Evolutionary conservation across 2,113 vertebrate genomes (phyloP).

Genomic region (Notarius quadriscutis): DNA sequence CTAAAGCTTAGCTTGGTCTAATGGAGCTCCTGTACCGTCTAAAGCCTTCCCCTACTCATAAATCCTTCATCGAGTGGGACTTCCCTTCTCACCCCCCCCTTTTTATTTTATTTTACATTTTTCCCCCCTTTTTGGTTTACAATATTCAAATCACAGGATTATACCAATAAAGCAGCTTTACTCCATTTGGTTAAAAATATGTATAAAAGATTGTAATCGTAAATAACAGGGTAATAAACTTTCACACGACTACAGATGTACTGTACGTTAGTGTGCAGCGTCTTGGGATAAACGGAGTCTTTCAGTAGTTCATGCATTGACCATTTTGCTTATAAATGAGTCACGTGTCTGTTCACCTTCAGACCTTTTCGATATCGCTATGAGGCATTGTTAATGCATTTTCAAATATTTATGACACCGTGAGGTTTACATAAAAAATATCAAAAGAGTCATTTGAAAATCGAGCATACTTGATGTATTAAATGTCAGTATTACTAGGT

Average conservation of each 20-base stretch:
- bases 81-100: not conserved
- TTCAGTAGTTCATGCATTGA: constrained; percentile 28
- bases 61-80: not conserved
- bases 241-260: not conserved
- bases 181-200: not conserved
- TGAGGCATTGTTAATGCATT: not conserved
- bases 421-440: not conserved
- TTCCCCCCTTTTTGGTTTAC: not conserved
- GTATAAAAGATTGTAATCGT: not conserved
- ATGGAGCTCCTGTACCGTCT: not conserved
- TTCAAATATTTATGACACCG: not conserved
- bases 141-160: constrained; percentile 2
- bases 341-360: not conserved
- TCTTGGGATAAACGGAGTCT: not conserved
- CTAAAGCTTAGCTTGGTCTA: not conserved
- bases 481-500: not conserved
- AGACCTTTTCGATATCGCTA: not conserved
- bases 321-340: constrained; percentile 35
- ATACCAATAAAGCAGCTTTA: constrained; percentile 17
- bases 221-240: constrained; percentile 20
- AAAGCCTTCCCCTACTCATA: not conserved
- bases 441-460: not conserved
- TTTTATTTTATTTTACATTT: not conserved
- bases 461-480: not conserved
- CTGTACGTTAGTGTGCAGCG: not conserved